phyloP scores from a whole-genome alignment of 2,888 invertebrate genomes.

The Agrotis exclamationis region DNA sequence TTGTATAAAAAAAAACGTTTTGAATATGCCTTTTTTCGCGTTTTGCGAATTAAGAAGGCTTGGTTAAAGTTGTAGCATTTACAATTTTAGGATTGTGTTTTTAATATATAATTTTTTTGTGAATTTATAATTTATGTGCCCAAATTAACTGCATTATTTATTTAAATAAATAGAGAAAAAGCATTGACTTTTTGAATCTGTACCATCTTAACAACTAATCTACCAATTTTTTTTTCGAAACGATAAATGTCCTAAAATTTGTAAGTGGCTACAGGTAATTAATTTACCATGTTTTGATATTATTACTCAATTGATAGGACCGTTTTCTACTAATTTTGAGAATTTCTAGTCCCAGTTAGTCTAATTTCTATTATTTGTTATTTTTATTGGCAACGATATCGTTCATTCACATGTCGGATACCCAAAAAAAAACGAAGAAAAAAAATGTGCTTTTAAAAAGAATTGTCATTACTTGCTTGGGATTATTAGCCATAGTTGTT shows the following conservation, averaged over 20 bases:
- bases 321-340: conserved; percentile 51
- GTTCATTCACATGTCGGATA: neutral
- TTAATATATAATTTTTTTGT: too few relatives aligned
- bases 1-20: conserved; percentile 63
- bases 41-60: conserved; percentile 39
- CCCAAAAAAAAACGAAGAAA: too few relatives aligned
- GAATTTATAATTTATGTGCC: too few relatives aligned
- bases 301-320: conserved; percentile 36
- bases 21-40: conserved; percentile 55
- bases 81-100: conserved; percentile 43
- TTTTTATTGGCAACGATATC: conserved; percentile 34
- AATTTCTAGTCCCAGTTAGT: conserved; percentile 58
- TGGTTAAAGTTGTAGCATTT: conserved; percentile 30
- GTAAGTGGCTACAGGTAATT: conserved; percentile 31
- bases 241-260: conserved; percentile 40
- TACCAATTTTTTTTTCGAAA: neutral
- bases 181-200: too few relatives aligned
- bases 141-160: neutral
- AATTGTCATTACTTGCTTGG: too few relatives aligned
- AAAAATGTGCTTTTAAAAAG: too few relatives aligned
- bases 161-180: too few relatives aligned
- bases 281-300: conserved; percentile 45
- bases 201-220: neutral
- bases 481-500: too few relatives aligned
- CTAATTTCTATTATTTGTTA: conserved; percentile 62